These are phyloP conservation scores for Stenoptilia bipunctidactyla DNA, from an alignment of 2,888 invertebrate genomes.

Conservation along the genomic window DNA sequence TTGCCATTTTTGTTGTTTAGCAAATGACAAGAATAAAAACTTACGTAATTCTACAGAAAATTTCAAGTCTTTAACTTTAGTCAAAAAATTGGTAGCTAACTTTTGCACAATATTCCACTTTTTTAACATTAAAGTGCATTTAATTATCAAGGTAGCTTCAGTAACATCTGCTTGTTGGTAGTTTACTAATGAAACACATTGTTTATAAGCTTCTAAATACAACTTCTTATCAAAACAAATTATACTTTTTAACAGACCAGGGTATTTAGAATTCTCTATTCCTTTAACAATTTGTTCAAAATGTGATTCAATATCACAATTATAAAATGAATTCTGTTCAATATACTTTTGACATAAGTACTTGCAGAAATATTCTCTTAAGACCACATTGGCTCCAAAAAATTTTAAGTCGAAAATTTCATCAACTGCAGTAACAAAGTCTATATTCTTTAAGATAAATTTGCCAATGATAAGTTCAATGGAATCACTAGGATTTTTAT, in stretches of 20 bases:
- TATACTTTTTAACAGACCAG: slow-evolving; percentile 73
- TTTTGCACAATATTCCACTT: slow-evolving; percentile 55
- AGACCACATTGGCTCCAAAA: slow-evolving; percentile 32
- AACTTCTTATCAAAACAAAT: slow-evolving; percentile 60
- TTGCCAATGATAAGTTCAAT: slow-evolving; percentile 40
- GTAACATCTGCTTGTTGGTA: slow-evolving; percentile 43
- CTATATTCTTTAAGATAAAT: slow-evolving; percentile 34
- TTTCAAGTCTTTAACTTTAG: slow-evolving; percentile 36
- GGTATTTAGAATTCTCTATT: slow-evolving; percentile 73
- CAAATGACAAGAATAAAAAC: slow-evolving; percentile 38
- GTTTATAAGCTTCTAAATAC: slow-evolving; percentile 67
- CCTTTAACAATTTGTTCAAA: slow-evolving; percentile 63
- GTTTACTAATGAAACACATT: slow-evolving; percentile 51
- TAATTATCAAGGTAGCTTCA: slow-evolving; percentile 47
- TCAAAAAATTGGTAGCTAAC: slow-evolving; percentile 46
- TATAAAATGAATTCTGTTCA: slow-evolving; percentile 32
- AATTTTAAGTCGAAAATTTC: slow-evolving; percentile 35
- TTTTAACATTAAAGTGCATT: slow-evolving; percentile 46
- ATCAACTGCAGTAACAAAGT: slow-evolving; percentile 29
- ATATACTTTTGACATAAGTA: slow-evolving; percentile 41
- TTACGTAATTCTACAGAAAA: slow-evolving; percentile 33
- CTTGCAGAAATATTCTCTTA: slow-evolving; percentile 47
- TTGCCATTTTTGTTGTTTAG: slow-evolving; percentile 62
- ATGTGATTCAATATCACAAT: slow-evolving; percentile 56
- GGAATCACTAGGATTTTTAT: slow-evolving; percentile 27